Evolutionary conservation across 2,888 invertebrate species (phyloP), one percentile per base, ranked within the genome.

Genomic region (Lucinisca nassula): DNA sequence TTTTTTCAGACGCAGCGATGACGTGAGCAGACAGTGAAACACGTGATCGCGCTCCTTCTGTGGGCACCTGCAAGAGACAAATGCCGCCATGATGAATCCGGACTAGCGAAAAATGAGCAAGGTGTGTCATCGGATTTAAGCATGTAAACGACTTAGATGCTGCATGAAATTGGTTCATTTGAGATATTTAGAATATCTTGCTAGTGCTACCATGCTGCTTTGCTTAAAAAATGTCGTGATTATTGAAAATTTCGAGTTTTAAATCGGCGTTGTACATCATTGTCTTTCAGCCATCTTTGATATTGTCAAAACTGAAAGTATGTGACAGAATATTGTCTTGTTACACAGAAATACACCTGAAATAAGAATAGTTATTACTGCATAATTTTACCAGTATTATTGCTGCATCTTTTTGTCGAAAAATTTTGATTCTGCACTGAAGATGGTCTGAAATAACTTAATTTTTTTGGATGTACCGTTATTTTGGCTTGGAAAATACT

Each of bases 91-190:
- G 91, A 88, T 89, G 90, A 85, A 82, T 86, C 84, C 82, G 85
- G 85, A 87, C 81, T 88, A 91, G 67, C 87, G 88, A 89, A 92
- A 90, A 87, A 93, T 93, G 93, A 94, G 91, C 91, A 92, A 93
- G 93, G 93, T 93, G 84, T 85, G 91, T 82, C 61, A 55, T 74
- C 49, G 49, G 49, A 86, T 87, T 87, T 87, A 78, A 30, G 32
- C 30, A 67, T 40, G 38, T 38, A n/a, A 27, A 14, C 0, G 27
- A 32, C 21, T n/a, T 40, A 27, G 27, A 72, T 40, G 14, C 30
- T 49, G 30, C 17, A 12, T 78, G n/a, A 32, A 21, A 8, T 38
- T 24, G 72, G 17, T 14, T 35, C 21, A 70, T 4, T 35, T 40
- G 35, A 32, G 4, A 21, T 24, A 35, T 49, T 78, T 37, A 70